phyloP scores from a whole-genome alignment of 2,113 vertebrate species.

The Perca flavescens region DNA sequence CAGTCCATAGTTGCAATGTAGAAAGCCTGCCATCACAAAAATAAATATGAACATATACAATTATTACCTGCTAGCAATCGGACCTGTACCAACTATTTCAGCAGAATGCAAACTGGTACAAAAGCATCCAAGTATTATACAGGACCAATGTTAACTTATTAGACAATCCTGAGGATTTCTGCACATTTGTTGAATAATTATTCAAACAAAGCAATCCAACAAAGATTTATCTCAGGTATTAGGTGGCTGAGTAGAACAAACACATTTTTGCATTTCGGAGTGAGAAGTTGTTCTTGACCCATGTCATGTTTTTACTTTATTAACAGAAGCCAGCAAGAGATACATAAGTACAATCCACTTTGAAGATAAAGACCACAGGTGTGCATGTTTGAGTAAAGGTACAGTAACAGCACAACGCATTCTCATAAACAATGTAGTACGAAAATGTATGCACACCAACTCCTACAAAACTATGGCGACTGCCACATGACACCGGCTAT shows the following conservation, averaged over 20 bases:
- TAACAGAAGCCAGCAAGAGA: slow-evolving; percentile 10
- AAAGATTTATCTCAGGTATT: background rate
- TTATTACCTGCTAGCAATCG: background rate
- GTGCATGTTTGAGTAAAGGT: background rate
- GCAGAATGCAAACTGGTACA: background rate
- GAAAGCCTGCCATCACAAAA: slow-evolving; percentile 7
- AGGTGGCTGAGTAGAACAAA: background rate
- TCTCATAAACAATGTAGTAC: too few species aligned
- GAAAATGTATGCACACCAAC: too few species aligned
- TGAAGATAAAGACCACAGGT: background rate
- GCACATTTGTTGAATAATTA: background rate
- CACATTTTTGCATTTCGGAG: too few species aligned
- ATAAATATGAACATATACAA: background rate
- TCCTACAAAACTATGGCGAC: too few species aligned
- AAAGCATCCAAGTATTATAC: background rate
- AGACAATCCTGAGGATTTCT: background rate
- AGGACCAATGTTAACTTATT: background rate
- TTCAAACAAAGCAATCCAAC: background rate
- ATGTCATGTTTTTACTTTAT: slow-evolving; percentile 8
- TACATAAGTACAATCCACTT: background rate
- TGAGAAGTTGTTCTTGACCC: background rate
- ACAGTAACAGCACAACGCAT: background rate
- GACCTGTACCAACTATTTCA: background rate
- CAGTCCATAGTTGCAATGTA: slow-evolving; percentile 15
- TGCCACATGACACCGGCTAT: too few species aligned